Conservation (phyloP, 2,888 invertebrate species). For the Drosophila birchii region DNA sequence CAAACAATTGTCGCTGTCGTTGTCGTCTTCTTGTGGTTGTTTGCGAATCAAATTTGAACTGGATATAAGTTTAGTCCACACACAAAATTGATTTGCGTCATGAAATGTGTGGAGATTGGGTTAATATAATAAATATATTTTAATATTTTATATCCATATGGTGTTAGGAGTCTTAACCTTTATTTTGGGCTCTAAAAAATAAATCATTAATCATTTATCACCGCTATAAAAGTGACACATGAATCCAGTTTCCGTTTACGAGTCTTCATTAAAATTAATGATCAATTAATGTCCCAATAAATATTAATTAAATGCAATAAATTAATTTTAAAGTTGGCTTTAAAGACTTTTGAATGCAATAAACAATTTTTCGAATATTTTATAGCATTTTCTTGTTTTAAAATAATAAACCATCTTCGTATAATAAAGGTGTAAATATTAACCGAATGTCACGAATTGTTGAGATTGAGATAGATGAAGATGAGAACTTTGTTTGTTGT, state of each 20-base stretch:
- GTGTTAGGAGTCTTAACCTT: not conserved
- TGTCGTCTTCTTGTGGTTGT: slow-evolving; percentile 19
- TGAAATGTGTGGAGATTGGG: not conserved
- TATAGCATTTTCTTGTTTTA: not conserved
- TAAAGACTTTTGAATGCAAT: not conserved
- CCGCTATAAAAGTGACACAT: not conserved
- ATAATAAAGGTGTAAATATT: slow-evolving; percentile 32
- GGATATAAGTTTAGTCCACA: slow-evolving; percentile 29
- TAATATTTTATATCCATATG: not conserved
- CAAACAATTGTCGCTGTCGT: slow-evolving; percentile 18
- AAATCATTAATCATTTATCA: slow-evolving; percentile 2
- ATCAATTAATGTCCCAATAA: slow-evolving; percentile 6
- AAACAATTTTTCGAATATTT: not conserved
- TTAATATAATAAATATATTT: not conserved
- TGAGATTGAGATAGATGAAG: slow-evolving; percentile 25
- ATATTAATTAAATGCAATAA: slow-evolving; percentile 10
- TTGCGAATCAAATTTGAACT: slow-evolving; percentile 39
- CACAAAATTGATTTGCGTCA: slow-evolving; percentile 24
- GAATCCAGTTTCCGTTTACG: not conserved
- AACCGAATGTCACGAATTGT: slow-evolving; percentile 27
- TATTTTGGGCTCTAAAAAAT: not conserved
- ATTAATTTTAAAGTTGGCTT: not conserved
- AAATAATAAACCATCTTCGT: too few relatives aligned
- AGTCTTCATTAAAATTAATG: slow-evolving; percentile 1
- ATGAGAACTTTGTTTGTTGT: slow-evolving; percentile 23